Evolutionary conservation across 2,888 invertebrate species (phyloP).

Genomic region (Sipha maydis): DNA sequence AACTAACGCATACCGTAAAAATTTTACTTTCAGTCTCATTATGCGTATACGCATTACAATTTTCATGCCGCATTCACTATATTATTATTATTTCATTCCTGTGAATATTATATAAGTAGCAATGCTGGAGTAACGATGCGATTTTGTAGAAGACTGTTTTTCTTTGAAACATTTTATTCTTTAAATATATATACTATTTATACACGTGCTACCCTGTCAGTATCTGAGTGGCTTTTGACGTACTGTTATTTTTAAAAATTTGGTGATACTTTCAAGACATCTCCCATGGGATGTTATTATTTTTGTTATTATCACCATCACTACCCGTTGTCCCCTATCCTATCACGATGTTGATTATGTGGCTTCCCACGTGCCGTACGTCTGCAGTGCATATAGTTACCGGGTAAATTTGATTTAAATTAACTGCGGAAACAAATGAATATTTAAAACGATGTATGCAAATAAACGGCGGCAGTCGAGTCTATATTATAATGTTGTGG

Average conservation of each 20-base stretch:
- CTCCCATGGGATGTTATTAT: slow-evolving; percentile 37
- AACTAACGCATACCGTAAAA: not conserved
- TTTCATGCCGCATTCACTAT: not conserved
- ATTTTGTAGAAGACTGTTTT: no score
- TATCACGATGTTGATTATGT: slow-evolving; percentile 31
- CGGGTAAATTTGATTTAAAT: slow-evolving; percentile 57
- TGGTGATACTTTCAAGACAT: not conserved
- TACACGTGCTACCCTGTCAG: not conserved
- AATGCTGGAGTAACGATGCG: no score
- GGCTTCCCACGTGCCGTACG: slow-evolving; percentile 31
- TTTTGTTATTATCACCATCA: not conserved
- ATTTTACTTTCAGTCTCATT: not conserved
- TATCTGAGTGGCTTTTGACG: not conserved
- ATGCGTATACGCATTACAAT: not conserved
- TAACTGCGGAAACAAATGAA: slow-evolving; percentile 59
- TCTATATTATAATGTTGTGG: not conserved
- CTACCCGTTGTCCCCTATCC: slow-evolving; percentile 17
- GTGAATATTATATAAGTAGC: not conserved
- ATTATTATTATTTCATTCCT: not conserved
- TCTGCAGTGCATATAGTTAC: not conserved
- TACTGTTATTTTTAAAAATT: not conserved
- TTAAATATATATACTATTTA: no score
- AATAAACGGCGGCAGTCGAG: slow-evolving; percentile 10
- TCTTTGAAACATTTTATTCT: no score
- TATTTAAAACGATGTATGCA: slow-evolving; percentile 58